A percentile compares a stretch with the other conserved stretches of the same genome.
Evolutionary conservation across 1,140 invertebrate genomes (phyloP).

Genomic region (Idris sp.): DNA sequence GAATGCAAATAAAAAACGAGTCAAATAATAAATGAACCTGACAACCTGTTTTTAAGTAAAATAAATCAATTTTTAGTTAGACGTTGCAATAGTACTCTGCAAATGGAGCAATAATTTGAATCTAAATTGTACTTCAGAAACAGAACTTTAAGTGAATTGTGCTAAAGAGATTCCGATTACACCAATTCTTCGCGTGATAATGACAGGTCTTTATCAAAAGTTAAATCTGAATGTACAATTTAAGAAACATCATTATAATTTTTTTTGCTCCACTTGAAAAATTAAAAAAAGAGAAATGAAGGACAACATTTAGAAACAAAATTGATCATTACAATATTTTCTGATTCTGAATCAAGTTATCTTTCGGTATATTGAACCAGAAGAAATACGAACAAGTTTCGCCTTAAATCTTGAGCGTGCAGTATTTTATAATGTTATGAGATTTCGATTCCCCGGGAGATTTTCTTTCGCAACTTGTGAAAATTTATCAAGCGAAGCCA

Average conservation of each 20-base stretch:
- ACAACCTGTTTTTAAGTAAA: no score
- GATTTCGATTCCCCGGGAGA: conserved; percentile 20
- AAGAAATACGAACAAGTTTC: conserved; percentile 17
- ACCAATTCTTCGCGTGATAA: conserved; percentile 25
- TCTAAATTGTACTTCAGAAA: conserved; percentile 31
- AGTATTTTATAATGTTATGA: conserved; percentile 35
- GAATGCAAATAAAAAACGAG: no score
- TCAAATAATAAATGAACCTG: no score
- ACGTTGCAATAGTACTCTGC: no score
- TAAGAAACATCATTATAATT: no score
- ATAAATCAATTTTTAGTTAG: no score
- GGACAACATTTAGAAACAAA: no score
- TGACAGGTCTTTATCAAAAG: conserved; percentile 32
- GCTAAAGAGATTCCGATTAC: conserved; percentile 40
- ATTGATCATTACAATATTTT: conserved; percentile 21
- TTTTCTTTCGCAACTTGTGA: conserved; percentile 7
- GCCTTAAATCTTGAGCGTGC: conserved; percentile 21
- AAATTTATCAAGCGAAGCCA: conserved; percentile 20
- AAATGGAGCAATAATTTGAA: conserved; percentile 30
- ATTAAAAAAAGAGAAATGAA: no score
- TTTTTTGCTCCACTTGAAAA: no score
- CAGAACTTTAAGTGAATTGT: conserved; percentile 24
- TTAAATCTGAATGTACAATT: conserved; percentile 30
- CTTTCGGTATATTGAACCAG: conserved; percentile 5
- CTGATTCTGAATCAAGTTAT: conserved; percentile 17